Evolutionary conservation across 2,113 vertebrate genomes (phyloP), one percentile per base, ranked within the genome.

Genomic region (Felis chaus): DNA sequence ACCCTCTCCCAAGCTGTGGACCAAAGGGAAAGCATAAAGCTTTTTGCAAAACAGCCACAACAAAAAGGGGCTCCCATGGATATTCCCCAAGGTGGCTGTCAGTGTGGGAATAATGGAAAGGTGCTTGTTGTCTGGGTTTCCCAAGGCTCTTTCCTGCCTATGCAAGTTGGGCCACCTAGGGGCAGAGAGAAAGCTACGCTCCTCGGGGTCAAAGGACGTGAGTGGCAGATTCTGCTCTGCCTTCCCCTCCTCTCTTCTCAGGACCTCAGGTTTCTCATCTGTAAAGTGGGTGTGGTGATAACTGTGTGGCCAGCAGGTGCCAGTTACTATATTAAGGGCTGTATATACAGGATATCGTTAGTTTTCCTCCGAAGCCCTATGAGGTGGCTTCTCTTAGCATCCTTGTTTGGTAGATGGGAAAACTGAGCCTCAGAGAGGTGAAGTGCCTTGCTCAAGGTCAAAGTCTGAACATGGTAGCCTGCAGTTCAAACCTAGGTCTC

Each of bases 331-430:
- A 6, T 6, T 13, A 25, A 76, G 57, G n/a, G 19, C 45, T 39
- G 25, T 10, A 1, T 19, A 0, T 55, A 31, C 5, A 18, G 0
- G 10, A 9, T 29, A 9, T 31, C 21, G 6, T 19, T 83, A 0
- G 23, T 53, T 80, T 93, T 61, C 39, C 86, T 45, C 31, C 4
- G 55, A 92, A 57, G 80, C 63, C 85, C 48, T 5, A 0, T 12
- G 63, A 33, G 3, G 14, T 29, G 68, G 39, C 7, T 21, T 88
- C 53, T 93, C 57, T 89, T 33, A 27, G 57, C 82, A 48, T 33
- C 55, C 48, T n/a, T 66, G 2, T 19, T 27, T 23, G 4, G 45
- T 4, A 45, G 87, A 79, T 7, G 18, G 61, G 71, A 57, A 89
- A 50, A 71, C 4, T 0, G 57, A 29, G 19, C 10, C 55, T 66